A percentile compares a stretch with the other conserved stretches of the same genome.
These are phyloP conservation scores for Propithecus perrieri DNA, from an alignment of 2,797 vertebrate genomes.

Conservation along the genomic window DNA sequence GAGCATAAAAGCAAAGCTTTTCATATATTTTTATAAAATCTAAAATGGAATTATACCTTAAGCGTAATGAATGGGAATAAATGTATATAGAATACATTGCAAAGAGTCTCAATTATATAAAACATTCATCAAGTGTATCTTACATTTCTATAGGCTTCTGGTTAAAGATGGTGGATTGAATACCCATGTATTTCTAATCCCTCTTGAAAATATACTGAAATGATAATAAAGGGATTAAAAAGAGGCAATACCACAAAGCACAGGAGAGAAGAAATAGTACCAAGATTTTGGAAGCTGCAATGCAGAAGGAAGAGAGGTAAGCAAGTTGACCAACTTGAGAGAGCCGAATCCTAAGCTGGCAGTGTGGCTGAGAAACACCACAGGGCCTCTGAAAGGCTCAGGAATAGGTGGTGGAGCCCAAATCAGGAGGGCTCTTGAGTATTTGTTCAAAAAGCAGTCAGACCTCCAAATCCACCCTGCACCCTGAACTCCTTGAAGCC, in stretches of 20 bases:
- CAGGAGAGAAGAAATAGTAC: background rate
- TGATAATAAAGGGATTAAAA: background rate
- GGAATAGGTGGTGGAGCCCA: background rate
- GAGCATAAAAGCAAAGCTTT: background rate
- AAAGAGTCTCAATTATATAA: constrained; percentile 20
- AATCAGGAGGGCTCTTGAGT: background rate
- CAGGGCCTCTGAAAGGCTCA: background rate
- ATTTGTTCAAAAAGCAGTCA: background rate
- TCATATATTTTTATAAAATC: background rate
- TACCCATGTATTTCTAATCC: background rate
- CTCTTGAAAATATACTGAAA: background rate
- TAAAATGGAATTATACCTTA: background rate
- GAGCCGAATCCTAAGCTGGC: background rate
- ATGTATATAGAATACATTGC: background rate
- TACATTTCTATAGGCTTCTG: background rate
- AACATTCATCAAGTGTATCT: background rate
- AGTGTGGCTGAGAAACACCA: background rate
- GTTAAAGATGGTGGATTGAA: constrained; percentile 8
- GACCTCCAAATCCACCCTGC: background rate
- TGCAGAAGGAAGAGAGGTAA: background rate
- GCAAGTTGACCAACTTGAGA: background rate
- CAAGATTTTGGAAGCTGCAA: background rate
- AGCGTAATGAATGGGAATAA: background rate
- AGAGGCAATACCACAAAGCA: background rate
- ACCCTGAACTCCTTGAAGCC: background rate